These are phyloP conservation scores for Drosophila cracens DNA, from an alignment of 2,888 invertebrate species.

Conservation along the genomic window DNA sequence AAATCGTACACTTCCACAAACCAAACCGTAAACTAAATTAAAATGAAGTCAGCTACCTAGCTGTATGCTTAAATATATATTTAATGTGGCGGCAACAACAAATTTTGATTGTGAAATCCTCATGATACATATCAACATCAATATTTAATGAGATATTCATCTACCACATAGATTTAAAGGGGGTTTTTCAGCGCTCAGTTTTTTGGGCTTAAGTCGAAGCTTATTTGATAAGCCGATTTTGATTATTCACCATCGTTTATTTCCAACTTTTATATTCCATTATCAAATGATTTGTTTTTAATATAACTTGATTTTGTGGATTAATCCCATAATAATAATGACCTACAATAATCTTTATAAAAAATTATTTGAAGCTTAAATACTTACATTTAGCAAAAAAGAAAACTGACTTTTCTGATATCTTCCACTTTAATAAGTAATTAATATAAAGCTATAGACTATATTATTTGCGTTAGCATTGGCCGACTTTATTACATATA, in stretches of 20 bases:
- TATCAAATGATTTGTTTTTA: no score
- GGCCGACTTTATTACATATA: background rate
- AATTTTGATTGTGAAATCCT: background rate
- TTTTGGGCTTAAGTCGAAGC: background rate
- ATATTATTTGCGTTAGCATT: background rate
- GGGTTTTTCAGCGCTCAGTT: background rate
- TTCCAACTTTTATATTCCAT: background rate
- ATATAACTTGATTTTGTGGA: background rate
- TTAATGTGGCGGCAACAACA: background rate
- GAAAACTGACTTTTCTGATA: background rate
- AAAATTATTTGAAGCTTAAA: background rate
- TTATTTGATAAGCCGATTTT: background rate
- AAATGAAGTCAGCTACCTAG: background rate
- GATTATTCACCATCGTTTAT: background rate
- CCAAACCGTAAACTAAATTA: background rate
- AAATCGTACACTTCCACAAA: background rate
- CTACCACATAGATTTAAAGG: background rate
- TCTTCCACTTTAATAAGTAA: background rate
- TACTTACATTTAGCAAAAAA: background rate
- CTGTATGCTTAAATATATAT: background rate
- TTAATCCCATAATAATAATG: background rate
- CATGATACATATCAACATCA: background rate
- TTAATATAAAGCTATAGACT: background rate
- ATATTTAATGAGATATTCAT: slow-evolving; percentile 1
- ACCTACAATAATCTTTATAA: background rate